phyloP scores from a whole-genome alignment of 1,140 invertebrate species.

The Contarinia nasturtii region DNA sequence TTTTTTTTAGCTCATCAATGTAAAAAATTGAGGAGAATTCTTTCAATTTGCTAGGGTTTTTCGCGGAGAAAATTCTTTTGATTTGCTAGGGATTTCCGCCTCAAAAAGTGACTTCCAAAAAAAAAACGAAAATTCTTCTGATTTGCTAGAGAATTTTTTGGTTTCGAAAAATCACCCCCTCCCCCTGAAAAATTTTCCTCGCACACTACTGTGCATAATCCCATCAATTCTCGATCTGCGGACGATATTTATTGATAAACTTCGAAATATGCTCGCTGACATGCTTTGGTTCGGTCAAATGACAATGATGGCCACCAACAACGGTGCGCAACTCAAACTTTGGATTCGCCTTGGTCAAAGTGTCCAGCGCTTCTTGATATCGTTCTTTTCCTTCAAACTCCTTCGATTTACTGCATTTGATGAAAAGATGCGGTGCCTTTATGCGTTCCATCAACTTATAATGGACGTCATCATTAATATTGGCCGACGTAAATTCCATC shows the following conservation, averaged over 20 bases:
- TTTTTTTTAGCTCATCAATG: no score
- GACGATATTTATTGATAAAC: constrained; percentile 29
- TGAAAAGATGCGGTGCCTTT: constrained; percentile 26
- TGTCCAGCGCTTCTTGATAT: constrained; percentile 27
- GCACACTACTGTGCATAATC: no score
- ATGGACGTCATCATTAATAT: constrained; percentile 23
- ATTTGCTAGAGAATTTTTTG: no score
- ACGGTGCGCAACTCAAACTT: constrained; percentile 34
- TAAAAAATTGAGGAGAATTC: no score
- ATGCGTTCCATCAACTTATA: constrained; percentile 23
- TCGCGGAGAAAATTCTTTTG: no score
- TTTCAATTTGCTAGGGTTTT: no score
- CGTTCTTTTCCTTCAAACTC: constrained; percentile 26
- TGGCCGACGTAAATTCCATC: constrained; percentile 14
- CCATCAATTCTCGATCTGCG: no score
- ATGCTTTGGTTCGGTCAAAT: constrained; percentile 37
- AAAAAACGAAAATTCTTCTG: no score
- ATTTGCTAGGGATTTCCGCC: no score
- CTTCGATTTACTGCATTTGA: constrained; percentile 28
- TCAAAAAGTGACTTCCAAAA: no score
- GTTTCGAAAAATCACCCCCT: no score
- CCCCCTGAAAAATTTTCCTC: no score
- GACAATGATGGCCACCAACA: constrained; percentile 45
- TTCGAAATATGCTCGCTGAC: constrained; percentile 28
- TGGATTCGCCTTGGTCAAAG: constrained; percentile 27